A percentile compares a stretch with the other conserved stretches of the same genome.
Conservation (phyloP, 2,797 vertebrate genomes). For the Neomorphus geoffroyi region DNA sequence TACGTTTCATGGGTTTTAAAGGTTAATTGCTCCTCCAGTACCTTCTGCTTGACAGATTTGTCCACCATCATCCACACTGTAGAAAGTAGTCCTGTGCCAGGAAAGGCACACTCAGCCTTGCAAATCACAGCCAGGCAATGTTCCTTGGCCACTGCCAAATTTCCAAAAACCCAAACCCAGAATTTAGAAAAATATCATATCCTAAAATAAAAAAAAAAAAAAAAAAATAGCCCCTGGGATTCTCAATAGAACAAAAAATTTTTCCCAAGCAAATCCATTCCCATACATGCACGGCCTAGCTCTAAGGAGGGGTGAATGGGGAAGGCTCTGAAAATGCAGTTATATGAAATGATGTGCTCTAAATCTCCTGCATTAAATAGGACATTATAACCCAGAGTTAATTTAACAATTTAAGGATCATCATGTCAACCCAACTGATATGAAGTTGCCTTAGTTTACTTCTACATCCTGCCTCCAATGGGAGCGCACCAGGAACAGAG, state of each 20-base stretch:
- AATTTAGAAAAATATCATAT: neutral
- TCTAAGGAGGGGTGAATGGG: neutral
- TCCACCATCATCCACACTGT: neutral
- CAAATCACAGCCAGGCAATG: neutral
- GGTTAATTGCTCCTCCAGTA: slow-evolving; percentile 16
- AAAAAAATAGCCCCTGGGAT: neutral
- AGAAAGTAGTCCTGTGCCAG: neutral
- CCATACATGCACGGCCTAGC: neutral
- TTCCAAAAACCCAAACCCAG: neutral
- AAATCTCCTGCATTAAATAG: neutral
- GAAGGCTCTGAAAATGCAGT: neutral
- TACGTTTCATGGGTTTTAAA: neutral
- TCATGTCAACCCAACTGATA: neutral
- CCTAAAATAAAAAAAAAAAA: neutral
- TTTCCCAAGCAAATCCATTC: slow-evolving; percentile 13
- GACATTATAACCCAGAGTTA: neutral
- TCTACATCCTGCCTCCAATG: neutral
- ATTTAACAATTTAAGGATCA: neutral
- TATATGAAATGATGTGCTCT: neutral
- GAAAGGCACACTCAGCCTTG: neutral
- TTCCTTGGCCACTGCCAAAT: neutral
- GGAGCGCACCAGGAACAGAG: neutral
- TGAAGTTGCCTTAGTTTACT: neutral
- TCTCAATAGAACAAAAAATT: neutral
- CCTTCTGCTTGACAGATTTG: slow-evolving; percentile 44